A percentile compares a stretch with the other conserved stretches of the same genome.
Evolutionary conservation across 2,113 vertebrate genomes (phyloP).

Genomic region (Atrichornis clamosus): DNA sequence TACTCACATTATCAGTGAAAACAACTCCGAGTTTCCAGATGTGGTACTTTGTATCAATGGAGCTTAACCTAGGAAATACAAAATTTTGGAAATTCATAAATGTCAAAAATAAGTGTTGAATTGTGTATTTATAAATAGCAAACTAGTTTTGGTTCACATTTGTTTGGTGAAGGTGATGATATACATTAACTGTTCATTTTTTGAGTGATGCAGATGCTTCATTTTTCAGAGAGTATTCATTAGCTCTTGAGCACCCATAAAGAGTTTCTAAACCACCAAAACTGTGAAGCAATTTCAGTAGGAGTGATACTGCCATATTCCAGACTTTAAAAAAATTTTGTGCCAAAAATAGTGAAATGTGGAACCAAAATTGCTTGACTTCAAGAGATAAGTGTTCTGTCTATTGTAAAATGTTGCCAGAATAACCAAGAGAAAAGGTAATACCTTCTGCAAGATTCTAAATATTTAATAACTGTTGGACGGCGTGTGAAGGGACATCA

Average conservation of each 20-base stretch:
- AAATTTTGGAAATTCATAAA: slow-evolving; percentile 1
- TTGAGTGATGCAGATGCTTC: neutral
- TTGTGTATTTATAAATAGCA: neutral
- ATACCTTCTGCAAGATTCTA: neutral
- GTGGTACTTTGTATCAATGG: slow-evolving; percentile 94
- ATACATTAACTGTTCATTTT: neutral
- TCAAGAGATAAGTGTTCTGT: neutral
- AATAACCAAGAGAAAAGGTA: neutral
- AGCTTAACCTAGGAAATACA: slow-evolving; percentile 85
- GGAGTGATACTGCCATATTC: neutral
- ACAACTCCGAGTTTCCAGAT: slow-evolving; percentile 97
- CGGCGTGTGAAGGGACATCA: neutral
- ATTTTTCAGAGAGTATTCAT: neutral
- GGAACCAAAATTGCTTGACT: neutral
- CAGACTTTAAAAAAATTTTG: neutral
- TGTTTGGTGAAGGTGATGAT: neutral
- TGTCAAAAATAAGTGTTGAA: neutral
- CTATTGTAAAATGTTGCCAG: neutral
- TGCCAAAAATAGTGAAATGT: neutral
- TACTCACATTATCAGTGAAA: slow-evolving; percentile 96
- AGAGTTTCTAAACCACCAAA: neutral
- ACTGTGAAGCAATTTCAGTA: neutral
- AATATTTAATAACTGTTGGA: neutral
- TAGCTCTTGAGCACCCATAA: neutral
- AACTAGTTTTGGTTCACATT: neutral